These are phyloP conservation scores for Gryon sp. DNA, from an alignment of 1,140 invertebrate genomes.

Conservation along the genomic window DNA sequence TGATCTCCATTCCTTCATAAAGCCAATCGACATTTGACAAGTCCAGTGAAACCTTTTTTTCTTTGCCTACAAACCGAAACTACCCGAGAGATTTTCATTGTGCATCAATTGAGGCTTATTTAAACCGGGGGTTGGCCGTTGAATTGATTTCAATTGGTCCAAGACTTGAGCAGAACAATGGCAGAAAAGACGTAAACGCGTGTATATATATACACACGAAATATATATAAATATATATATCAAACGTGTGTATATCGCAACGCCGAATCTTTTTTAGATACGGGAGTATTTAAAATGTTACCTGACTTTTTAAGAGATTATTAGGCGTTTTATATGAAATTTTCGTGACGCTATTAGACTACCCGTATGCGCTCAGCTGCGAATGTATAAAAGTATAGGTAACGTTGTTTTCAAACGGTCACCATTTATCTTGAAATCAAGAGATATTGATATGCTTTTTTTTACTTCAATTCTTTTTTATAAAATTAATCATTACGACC, in stretches of 20 bases:
- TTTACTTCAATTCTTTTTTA: slow-evolving; percentile 11
- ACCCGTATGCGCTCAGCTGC: slow-evolving; percentile 74
- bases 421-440: slow-evolving; percentile 41
- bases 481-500: background rate
- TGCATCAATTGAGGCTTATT: slow-evolving; percentile 75
- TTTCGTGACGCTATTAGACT: slow-evolving; percentile 68
- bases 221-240: too few relatives aligned
- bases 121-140: slow-evolving; percentile 70
- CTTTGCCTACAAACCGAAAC: slow-evolving; percentile 60
- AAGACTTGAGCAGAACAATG: slow-evolving; percentile 40
- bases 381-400: slow-evolving; percentile 63
- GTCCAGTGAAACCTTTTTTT: slow-evolving; percentile 27
- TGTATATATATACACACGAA: too few relatives aligned
- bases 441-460: slow-evolving; percentile 36
- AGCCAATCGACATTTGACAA: slow-evolving; percentile 19
- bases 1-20: slow-evolving; percentile 47
- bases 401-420: slow-evolving; percentile 13
- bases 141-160: slow-evolving; percentile 78
- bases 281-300: slow-evolving; percentile 76
- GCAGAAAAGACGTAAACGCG: slow-evolving; percentile 32
- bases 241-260: slow-evolving; percentile 60
- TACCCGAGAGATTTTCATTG: slow-evolving; percentile 72
- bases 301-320: slow-evolving; percentile 69
- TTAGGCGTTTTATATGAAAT: slow-evolving; percentile 66
- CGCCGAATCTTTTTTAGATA: slow-evolving; percentile 73